Evolutionary conservation across 2,113 vertebrate species (phyloP).

Genomic region (Chamaea fasciata): DNA sequence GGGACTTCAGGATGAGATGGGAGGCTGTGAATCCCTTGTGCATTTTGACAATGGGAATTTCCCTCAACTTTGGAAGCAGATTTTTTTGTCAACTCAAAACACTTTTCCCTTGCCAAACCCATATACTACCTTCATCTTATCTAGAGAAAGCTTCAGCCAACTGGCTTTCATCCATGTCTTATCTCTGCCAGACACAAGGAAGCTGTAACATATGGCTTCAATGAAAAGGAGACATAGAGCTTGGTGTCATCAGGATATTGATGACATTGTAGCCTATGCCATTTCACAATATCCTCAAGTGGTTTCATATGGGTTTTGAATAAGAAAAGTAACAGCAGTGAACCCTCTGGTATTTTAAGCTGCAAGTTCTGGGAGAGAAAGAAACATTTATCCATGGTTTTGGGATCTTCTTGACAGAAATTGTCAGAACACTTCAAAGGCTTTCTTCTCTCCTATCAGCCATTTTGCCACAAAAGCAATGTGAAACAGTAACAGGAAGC

Average conservation of each 20-base stretch:
- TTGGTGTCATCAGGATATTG: slow-evolving; percentile 59
- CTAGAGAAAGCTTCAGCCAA: slow-evolving; percentile 27
- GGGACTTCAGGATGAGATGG: neutral
- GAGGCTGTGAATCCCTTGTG: neutral
- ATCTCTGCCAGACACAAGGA: slow-evolving; percentile 59
- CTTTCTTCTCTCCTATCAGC: neutral
- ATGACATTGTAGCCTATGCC: slow-evolving; percentile 43
- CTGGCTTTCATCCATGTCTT: slow-evolving; percentile 60
- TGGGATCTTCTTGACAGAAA: slow-evolving; percentile 32
- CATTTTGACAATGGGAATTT: slow-evolving; percentile 14
- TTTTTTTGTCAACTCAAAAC: slow-evolving; percentile 41
- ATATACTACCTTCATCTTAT: slow-evolving; percentile 52
- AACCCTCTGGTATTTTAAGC: neutral
- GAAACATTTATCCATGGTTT: neutral
- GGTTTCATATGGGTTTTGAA: slow-evolving; percentile 33
- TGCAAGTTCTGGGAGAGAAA: neutral
- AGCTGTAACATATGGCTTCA: slow-evolving; percentile 47
- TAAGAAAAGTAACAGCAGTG: slow-evolving; percentile 10
- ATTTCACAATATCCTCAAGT: slow-evolving; percentile 43
- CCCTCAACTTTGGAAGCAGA: slow-evolving; percentile 20
- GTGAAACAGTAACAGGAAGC: slow-evolving; percentile 8
- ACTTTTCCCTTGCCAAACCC: slow-evolving; percentile 24
- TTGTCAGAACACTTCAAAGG: slow-evolving; percentile 22
- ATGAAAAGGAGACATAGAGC: slow-evolving; percentile 42
- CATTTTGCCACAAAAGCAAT: slow-evolving; percentile 3